phyloP scores from a whole-genome alignment of 2,888 invertebrate species.

The Merodon equestris region DNA sequence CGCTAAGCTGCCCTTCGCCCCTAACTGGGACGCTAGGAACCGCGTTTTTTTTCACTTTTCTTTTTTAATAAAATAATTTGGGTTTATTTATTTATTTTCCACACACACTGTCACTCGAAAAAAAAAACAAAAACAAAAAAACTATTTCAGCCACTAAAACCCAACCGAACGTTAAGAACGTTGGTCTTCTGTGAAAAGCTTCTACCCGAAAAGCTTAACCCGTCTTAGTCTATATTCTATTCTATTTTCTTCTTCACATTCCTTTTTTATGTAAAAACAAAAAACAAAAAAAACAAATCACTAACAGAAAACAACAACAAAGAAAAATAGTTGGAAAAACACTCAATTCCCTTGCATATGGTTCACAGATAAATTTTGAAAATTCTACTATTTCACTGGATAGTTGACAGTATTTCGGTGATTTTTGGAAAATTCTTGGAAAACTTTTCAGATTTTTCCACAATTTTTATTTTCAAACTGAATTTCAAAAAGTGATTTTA shows the following conservation, averaged over 20 bases:
- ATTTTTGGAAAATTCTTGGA: slow-evolving; percentile 39
- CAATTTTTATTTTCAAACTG: slow-evolving; percentile 72
- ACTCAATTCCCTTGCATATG: slow-evolving; percentile 13
- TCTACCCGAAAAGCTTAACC: slow-evolving; percentile 14
- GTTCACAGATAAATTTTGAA: background rate
- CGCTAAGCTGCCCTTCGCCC: no score
- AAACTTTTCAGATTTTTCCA: slow-evolving; percentile 34
- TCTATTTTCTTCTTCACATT: background rate
- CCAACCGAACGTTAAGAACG: no score
- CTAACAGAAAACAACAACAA: slow-evolving; percentile 63
- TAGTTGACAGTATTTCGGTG: slow-evolving; percentile 10
- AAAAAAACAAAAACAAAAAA: no score
- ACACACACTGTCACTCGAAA: no score
- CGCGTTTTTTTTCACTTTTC: no score
- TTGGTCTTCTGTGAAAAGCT: no score
- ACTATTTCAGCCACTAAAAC: no score
- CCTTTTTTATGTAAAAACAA: slow-evolving; percentile 38
- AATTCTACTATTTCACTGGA: slow-evolving; percentile 13
- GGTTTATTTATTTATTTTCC: no score
- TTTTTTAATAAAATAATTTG: no score
- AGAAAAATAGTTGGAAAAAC: slow-evolving; percentile 6
- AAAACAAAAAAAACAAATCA: slow-evolving; percentile 33
- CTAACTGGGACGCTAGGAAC: no score
- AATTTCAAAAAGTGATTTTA: slow-evolving; percentile 2
- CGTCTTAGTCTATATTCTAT: background rate